Conservation (phyloP, 2,113 vertebrate species). For the Stegastes partitus region DNA sequence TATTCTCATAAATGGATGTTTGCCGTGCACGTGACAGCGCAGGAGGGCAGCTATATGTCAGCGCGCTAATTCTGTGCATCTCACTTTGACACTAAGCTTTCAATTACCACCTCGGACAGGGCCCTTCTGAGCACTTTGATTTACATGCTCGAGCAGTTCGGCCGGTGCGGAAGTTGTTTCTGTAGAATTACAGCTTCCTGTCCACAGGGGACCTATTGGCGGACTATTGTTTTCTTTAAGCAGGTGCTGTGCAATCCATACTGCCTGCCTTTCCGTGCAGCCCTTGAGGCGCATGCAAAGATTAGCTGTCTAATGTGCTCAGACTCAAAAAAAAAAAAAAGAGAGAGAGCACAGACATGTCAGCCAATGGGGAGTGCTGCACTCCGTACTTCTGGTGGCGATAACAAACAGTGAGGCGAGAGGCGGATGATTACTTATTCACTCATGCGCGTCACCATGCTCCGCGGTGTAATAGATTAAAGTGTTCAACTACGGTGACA, state of each 20-base stretch:
- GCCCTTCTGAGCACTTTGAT: slow-evolving; percentile 44
- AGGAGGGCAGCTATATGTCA: slow-evolving; percentile 15
- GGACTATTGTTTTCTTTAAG: slow-evolving; percentile 52
- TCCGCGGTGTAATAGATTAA: slow-evolving; percentile 45
- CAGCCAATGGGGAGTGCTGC: slow-evolving; percentile 53
- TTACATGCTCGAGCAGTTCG: slow-evolving; percentile 49
- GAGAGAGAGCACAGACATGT: slow-evolving; percentile 57
- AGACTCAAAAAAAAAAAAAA: slow-evolving; percentile 61
- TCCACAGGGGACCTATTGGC: slow-evolving; percentile 45
- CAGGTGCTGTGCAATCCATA: slow-evolving; percentile 64
- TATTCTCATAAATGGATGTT: slow-evolving; percentile 42
- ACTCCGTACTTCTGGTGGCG: slow-evolving; percentile 62
- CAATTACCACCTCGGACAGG: slow-evolving; percentile 12
- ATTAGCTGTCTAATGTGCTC: slow-evolving; percentile 74
- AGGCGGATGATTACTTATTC: slow-evolving; percentile 72
- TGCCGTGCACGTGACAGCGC: slow-evolving; percentile 25
- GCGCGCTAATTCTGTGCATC: background rate
- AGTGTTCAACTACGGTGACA: slow-evolving; percentile 41
- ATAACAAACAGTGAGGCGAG: slow-evolving; percentile 67
- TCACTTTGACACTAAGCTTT: slow-evolving; percentile 37
- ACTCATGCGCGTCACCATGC: slow-evolving; percentile 50
- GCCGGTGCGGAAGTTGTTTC: slow-evolving; percentile 38
- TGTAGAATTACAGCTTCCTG: slow-evolving; percentile 55
- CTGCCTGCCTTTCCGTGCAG: slow-evolving; percentile 20
- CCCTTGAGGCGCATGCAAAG: slow-evolving; percentile 56